Conservation (phyloP, 2,113 vertebrate genomes). For the Ramphastos sulfuratus region DNA sequence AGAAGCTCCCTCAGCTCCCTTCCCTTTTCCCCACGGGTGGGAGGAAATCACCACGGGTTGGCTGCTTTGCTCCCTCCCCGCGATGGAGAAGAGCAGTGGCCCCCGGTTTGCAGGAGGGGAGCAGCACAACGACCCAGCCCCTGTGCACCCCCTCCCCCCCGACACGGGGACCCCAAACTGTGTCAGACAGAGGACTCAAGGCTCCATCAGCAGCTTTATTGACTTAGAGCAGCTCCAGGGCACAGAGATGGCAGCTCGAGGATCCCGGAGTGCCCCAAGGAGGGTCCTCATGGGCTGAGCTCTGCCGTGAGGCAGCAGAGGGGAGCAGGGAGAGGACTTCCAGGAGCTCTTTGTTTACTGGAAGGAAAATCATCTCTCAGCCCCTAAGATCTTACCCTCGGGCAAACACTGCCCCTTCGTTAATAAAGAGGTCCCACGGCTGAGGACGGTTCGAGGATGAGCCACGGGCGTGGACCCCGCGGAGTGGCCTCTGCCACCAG, state of each 20-base stretch:
- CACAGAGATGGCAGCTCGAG: accelerated
- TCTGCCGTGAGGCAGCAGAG: neutral
- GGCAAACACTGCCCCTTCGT: neutral
- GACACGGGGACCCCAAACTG: neutral
- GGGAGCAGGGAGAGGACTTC: neutral
- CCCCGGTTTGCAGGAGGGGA: neutral
- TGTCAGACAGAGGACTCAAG: neutral
- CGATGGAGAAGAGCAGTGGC: too few species aligned
- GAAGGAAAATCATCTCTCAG: neutral
- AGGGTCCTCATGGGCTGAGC: neutral
- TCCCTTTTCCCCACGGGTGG: neutral
- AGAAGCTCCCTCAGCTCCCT: neutral
- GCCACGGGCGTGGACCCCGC: accelerated
- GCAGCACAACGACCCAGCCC: neutral
- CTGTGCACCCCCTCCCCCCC: neutral
- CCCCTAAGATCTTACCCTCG: neutral
- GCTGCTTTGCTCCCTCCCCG: neutral
- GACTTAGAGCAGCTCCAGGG: neutral
- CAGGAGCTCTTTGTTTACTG: neutral
- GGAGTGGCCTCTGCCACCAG: too few species aligned
- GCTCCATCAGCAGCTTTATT: neutral
- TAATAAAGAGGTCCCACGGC: accelerated
- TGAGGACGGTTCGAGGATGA: neutral
- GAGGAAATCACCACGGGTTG: too few species aligned
- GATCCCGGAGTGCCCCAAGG: neutral